Conservation (phyloP, 2,113 vertebrate species). For the Laterallus jamaicensis region DNA sequence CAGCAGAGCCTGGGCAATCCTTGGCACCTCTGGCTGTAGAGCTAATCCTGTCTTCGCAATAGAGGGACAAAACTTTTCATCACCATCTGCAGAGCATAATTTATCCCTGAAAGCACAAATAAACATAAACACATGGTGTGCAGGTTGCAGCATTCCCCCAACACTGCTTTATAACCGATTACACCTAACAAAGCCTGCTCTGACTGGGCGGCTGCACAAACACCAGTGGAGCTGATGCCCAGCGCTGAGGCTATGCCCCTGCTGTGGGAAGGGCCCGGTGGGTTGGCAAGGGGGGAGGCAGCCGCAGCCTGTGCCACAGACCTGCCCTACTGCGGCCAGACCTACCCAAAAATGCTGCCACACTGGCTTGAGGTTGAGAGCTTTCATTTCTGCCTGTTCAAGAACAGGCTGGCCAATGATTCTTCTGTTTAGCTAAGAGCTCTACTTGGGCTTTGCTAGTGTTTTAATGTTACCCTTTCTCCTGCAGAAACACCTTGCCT, state of each 20-base stretch:
- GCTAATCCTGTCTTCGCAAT: no score
- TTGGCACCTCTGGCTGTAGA: not conserved
- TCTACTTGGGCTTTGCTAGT: not conserved
- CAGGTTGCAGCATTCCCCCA: not conserved
- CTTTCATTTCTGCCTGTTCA: not conserved
- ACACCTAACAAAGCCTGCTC: not conserved
- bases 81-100: not conserved
- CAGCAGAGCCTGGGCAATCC: not conserved
- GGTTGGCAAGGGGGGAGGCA: not conserved
- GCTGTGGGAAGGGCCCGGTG: rapidly evolving
- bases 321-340: no score
- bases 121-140: not conserved
- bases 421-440: not conserved
- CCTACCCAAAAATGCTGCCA: not conserved
- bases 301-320: not conserved
- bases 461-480: not conserved
- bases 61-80: not conserved
- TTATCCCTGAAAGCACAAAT: not conserved
- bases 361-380: not conserved
- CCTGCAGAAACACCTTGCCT: not conserved
- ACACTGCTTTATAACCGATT: rapidly evolving
- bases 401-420: not conserved
- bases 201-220: not conserved
- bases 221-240: rapidly evolving
- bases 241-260: not conserved